Evolutionary conservation across 2,888 invertebrate species (phyloP), one percentile per base, ranked within the genome.

Genomic region (Nezara viridula): DNA sequence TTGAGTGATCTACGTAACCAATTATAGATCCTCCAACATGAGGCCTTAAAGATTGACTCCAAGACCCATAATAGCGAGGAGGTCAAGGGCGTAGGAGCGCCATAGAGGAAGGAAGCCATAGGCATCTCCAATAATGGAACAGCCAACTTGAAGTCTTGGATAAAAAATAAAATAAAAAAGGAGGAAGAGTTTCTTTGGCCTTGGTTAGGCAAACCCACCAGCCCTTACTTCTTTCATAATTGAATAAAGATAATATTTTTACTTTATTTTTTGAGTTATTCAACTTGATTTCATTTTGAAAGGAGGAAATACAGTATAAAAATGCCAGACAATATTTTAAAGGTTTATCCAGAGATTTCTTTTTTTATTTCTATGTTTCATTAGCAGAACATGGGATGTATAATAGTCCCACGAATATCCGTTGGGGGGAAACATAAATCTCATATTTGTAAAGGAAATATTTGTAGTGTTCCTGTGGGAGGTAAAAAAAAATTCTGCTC

Each of bases 221-320:
- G 21, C 5, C 66, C 19, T 21, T 73, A 21, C 66, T 73, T 37
- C 66, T 73, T 73, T 73, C 37, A 73, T 73, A 73, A 37, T 73
- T 73, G 66, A 73, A 73, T 73, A 73, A 73, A 60, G 32, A 73
- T 73, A 37, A 37, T 73, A 73, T 73, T 73, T 73, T 66, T 66
- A 66, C 12, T 66, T 66, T 66, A 32, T 66, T 66, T 73, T 73
- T 73, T 19, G 66, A 37, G 37, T 73, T 19, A 37, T 73, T 73
- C 66, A 73, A 73, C 66, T 73, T 60, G 32, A 73, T 73, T 21
- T 73, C 66, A 32, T 73, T 73, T 73, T 19, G 19, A 73, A 37
- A 73, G 66, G 37, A 37, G 7, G 19, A 21, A 1, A n/a, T n/a
- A n/a, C n/a, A n/a, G n/a, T n/a, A n/a, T n/a, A n/a, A n/a, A n/a